Percentiles rank a stretch among this genome's conserved stretches.
phyloP scores from a whole-genome alignment of 2,797 vertebrate genomes.

The Artibeus lituratus region DNA sequence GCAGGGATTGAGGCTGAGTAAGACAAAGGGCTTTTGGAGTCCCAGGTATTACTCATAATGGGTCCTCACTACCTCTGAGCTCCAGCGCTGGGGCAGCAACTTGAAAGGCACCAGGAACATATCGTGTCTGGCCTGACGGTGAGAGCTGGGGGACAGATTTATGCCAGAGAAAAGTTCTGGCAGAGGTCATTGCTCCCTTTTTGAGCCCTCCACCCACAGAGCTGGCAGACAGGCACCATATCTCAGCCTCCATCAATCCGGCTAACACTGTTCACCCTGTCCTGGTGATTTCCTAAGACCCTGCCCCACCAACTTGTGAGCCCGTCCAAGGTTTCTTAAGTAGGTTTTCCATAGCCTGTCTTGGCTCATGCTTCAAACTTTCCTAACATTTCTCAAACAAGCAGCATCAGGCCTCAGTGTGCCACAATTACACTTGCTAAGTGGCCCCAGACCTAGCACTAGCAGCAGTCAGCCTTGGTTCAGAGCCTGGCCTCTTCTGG shows the following conservation, averaged over 20 bases:
- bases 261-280: neutral
- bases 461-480: neutral
- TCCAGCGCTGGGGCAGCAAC: neutral
- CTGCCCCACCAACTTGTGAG: neutral
- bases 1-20: neutral
- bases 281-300: neutral
- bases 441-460: neutral
- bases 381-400: neutral
- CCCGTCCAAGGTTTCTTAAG: neutral
- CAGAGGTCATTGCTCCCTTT: neutral
- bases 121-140: neutral
- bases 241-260: too few relatives aligned
- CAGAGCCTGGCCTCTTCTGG: neutral
- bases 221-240: too few relatives aligned
- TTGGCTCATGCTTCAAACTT: neutral
- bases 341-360: neutral
- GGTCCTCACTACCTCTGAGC: neutral
- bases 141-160: neutral
- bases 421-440: neutral
- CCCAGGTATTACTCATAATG: neutral
- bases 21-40: neutral
- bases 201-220: neutral
- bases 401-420: neutral
- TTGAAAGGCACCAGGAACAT: neutral
- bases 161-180: neutral